Evolutionary conservation across 1,140 invertebrate species (phyloP).

Genomic region (Drosophila pseudoananassae): DNA sequence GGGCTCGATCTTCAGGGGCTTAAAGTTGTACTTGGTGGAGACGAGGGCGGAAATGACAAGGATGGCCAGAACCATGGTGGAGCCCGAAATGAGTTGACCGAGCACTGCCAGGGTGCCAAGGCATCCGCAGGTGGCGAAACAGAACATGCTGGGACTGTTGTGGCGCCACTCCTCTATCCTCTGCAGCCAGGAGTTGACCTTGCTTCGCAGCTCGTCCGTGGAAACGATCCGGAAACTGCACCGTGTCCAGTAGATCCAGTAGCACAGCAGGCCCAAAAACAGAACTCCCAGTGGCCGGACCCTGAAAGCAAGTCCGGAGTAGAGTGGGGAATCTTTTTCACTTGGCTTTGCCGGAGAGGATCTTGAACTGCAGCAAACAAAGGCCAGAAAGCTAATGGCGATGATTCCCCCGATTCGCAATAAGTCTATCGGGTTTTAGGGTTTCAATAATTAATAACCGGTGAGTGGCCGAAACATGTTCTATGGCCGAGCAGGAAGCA

Average conservation of each 20-base stretch:
- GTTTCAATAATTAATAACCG: constrained; percentile 43
- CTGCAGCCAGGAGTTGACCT: constrained; percentile 44
- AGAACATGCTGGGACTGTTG: constrained; percentile 70
- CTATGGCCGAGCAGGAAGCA: constrained; percentile 61
- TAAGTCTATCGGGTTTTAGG: constrained; percentile 42
- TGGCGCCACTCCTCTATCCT: constrained; percentile 50
- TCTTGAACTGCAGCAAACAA: constrained; percentile 33
- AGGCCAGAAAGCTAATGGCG: constrained; percentile 35
- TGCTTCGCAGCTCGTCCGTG: constrained; percentile 65
- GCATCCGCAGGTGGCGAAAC: constrained; percentile 56
- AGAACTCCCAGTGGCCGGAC: constrained; percentile 72
- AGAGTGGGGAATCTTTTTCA: not conserved
- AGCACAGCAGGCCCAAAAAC: constrained; percentile 65
- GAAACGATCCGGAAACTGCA: constrained; percentile 70
- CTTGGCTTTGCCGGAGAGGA: not conserved
- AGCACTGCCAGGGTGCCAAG: constrained; percentile 65
- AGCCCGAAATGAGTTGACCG: constrained; percentile 75
- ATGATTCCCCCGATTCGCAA: constrained; percentile 6
- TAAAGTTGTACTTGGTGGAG: constrained; percentile 75
- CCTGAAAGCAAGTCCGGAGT: constrained; percentile 37
- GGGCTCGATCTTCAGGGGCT: constrained; percentile 67
- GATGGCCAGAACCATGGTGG: constrained; percentile 60
- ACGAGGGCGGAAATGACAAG: constrained; percentile 67
- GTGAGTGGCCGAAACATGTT: constrained; percentile 58
- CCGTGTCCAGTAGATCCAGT: constrained; percentile 77